Evolutionary conservation across 2,113 vertebrate species (phyloP), one percentile per base, ranked within the genome.

Genomic region (Mastomys coucha): DNA sequence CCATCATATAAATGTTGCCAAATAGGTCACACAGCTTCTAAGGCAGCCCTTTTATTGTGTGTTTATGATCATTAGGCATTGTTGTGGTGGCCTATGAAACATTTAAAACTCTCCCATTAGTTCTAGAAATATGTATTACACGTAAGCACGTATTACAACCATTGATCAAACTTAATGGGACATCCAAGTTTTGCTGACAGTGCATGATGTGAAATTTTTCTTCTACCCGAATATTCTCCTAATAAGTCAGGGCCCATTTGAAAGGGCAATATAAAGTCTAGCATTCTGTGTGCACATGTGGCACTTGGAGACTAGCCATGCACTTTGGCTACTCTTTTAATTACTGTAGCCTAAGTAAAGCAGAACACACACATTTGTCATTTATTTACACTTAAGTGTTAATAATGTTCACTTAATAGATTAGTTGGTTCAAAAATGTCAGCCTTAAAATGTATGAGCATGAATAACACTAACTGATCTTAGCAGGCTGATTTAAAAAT

Each of bases 311-410:
- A 82, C 14, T 13, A 10, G 28, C 19, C 8, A 20, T 86, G 49
- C 2, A 70, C 8, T 78, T 95, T 67, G 93, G 53, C 11, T 63
- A 78, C 51, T 67, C 24, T 73, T 92, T 82, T 49, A 81, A 86
- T 77, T 89, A 81, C 33, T 75, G 11, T 33, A 31, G 36, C 81
- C 82, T 58, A 78, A 69, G 31, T 11, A 51, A 89, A 87, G 91
- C 3, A 93, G 58, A 93, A 20, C 51, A n/a, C 24, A 82, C 1
- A 26, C 60, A 2, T 91, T 91, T 95, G n/a, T 86, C 85, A 94
- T 16, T 96, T 33, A 89, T 63, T 95, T 93, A n/a, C 6, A 76
- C 39, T 67, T 93, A 92, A 51, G 85, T 94, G 53, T 88, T 78
- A 91, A 90, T 69, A 91, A 60, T 60, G n/a, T 24, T 22, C 51